Percentiles rank a stretch among this genome's conserved stretches.
These are phyloP conservation scores for Mustelus asterias DNA, from an alignment of 2,113 vertebrate species.

Conservation along the genomic window DNA sequence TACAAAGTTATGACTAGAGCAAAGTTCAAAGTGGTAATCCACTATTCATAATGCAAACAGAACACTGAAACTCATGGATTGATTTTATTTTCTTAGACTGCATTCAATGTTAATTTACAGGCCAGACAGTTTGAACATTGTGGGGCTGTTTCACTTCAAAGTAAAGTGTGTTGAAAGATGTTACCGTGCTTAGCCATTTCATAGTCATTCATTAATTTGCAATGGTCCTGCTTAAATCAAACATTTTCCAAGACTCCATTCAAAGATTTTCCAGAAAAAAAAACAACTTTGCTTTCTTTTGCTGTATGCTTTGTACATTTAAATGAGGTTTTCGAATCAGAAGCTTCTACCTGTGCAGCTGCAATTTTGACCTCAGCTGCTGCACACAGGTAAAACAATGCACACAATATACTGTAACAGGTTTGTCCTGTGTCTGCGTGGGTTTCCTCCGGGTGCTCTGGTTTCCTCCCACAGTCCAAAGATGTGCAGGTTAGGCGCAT, in stretches of 20 bases:
- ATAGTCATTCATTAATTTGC: conserved; percentile 61
- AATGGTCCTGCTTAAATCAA: conserved; percentile 37
- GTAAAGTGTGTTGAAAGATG: conserved; percentile 77
- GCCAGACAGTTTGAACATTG: conserved; percentile 62
- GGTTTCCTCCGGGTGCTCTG: no score
- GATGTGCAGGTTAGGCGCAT: no score
- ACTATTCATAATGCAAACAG: conserved; percentile 49
- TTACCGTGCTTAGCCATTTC: conserved; percentile 77
- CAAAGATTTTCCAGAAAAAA: neutral
- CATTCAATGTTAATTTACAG: conserved; percentile 65
- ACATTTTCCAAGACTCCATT: neutral
- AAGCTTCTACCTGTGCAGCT: neutral
- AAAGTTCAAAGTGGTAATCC: conserved; percentile 66
- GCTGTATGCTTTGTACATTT: neutral
- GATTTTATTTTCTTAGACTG: conserved; percentile 50
- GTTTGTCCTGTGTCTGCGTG: neutral
- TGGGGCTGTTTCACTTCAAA: conserved; percentile 79
- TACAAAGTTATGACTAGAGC: conserved; percentile 61
- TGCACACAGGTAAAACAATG: neutral
- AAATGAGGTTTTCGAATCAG: neutral
- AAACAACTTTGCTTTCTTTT: neutral
- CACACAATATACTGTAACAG: neutral
- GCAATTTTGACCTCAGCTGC: neutral
- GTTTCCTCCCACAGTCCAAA: no score
- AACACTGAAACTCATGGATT: conserved; percentile 49